Evolutionary conservation across 2,888 invertebrate genomes (phyloP), one percentile per base, ranked within the genome.

Genomic region (Lydus trimaculatus): DNA sequence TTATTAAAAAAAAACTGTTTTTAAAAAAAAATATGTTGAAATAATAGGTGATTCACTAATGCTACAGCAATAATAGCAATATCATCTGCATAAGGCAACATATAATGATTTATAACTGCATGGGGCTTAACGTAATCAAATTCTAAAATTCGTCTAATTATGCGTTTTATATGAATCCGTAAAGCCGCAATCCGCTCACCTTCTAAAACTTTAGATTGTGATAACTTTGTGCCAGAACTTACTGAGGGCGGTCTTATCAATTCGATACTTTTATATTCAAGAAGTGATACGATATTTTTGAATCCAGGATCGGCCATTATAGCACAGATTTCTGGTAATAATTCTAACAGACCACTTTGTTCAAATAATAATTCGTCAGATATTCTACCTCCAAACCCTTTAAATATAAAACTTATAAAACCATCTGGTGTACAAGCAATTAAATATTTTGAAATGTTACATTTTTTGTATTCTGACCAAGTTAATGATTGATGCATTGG

Each of bases 241-340:
- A 76, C 76, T 61, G 69, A 69, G 58, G 75, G 76, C 20, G 76
- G 76, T 63, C 77, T 63, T 43, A 76, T 66, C 52, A 76, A 69
- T 20, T 23, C 59, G 66, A 67, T 71, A 31, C 66, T 69, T 68
- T 66, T 69, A 43, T 48, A 6, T 28, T 64, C 31, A 33, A 76
- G 52, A 20, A 73, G 25, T 28, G 59, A 11, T 58, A 64, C 64
- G 8, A 77, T 70, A 61, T 73, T 61, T 69, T 77, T 77, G 63
- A 77, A 77, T n/a, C 75, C 73, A 65, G 74, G 61, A 36, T 74
- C 75, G 17, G 75, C 74, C 73, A 73, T 66, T 13, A 75, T 69
- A 63, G 62, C 31, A 9, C 15, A n/a, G 11, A 58, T 39, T 25
- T 59, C 31, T 31, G 59, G 58, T 17, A 76, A 39, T 36, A 11